A percentile compares a stretch with the other conserved stretches of the same genome.
These are phyloP conservation scores for Abscondita cerata DNA, from an alignment of 2,888 invertebrate genomes.

Conservation along the genomic window DNA sequence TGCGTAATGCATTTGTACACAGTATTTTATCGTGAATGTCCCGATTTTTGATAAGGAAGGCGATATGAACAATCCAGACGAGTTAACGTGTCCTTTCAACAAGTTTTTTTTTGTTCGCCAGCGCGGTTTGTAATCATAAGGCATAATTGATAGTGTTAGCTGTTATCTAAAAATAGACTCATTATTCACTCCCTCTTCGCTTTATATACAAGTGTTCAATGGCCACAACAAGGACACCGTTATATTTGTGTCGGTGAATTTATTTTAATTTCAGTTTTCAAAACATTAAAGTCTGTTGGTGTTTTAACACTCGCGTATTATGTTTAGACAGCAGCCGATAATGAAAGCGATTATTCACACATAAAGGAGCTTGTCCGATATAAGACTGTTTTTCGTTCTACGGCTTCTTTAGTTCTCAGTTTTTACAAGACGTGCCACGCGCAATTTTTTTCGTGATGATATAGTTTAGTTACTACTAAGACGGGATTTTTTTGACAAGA, in stretches of 20 bases:
- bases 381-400: too few relatives aligned
- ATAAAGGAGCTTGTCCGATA: too few relatives aligned
- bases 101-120: not conserved
- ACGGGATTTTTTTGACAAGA: too few relatives aligned
- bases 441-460: too few relatives aligned
- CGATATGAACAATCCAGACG: not conserved
- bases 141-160: conserved; percentile 18
- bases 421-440: too few relatives aligned
- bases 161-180: conserved; percentile 28
- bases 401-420: too few relatives aligned
- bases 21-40: too few relatives aligned
- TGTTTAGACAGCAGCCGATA: conserved; percentile 2
- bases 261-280: conserved; percentile 19
- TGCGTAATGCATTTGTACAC: too few relatives aligned
- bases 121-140: conserved; percentile 23
- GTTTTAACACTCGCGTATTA: conserved; percentile 1
- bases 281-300: conserved; percentile 28
- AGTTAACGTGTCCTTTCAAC: conserved; percentile 13
- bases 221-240: conserved; percentile 30
- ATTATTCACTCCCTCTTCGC: conserved; percentile 21
- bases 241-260: conserved; percentile 21
- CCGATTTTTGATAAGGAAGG: too few relatives aligned
- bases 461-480: too few relatives aligned
- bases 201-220: conserved; percentile 14
- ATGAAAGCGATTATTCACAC: not conserved